phyloP scores from a whole-genome alignment of 2,113 vertebrate genomes.

The Pyrgilauda ruficollis region DNA sequence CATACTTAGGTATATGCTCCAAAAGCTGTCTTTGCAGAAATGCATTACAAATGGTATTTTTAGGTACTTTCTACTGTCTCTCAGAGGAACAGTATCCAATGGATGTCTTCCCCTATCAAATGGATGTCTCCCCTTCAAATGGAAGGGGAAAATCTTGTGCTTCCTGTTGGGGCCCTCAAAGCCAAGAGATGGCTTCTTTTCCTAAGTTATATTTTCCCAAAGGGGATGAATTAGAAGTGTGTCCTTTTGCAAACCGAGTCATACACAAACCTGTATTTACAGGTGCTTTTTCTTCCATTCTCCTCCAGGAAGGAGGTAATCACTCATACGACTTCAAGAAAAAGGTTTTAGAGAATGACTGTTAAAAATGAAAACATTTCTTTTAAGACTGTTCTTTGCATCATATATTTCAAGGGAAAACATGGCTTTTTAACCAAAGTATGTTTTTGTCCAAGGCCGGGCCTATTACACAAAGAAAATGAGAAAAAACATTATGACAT shows the following conservation, averaged over 20 bases:
- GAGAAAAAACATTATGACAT: neutral
- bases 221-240: neutral
- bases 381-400: neutral
- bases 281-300: neutral
- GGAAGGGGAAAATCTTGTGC: fast-evolving
- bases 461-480: neutral
- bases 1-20: neutral
- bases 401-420: neutral
- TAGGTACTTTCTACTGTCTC: neutral
- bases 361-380: neutral
- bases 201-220: neutral
- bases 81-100: neutral
- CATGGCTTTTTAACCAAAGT: neutral
- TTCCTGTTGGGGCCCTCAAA: neutral
- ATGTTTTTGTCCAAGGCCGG: neutral
- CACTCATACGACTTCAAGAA: neutral
- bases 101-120: neutral
- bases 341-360: neutral
- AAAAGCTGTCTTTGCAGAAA: neutral
- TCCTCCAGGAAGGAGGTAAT: neutral
- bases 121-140: neutral
- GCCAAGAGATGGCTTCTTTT: neutral
- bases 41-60: fast-evolving
- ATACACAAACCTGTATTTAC: neutral
- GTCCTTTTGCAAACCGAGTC: neutral